phyloP scores from a whole-genome alignment of 2,888 invertebrate genomes.

The Pterobdella sp. region DNA sequence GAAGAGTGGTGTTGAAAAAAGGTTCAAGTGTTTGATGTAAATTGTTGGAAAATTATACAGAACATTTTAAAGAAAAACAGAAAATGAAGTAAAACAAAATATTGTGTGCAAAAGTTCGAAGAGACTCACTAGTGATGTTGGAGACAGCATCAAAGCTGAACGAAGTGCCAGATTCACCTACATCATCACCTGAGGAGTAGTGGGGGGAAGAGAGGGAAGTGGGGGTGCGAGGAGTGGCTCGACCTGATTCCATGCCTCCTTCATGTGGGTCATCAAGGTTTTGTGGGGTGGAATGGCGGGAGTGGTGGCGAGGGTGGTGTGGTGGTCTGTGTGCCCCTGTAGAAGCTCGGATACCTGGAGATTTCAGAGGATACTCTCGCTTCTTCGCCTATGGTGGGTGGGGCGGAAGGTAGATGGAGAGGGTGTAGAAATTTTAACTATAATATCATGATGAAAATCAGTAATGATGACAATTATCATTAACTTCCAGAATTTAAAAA shows the following conservation, averaged over 20 bases:
- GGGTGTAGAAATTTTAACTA: not conserved
- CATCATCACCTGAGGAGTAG: slow-evolving; percentile 5
- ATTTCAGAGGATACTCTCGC: slow-evolving; percentile 75
- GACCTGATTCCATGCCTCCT: slow-evolving; percentile 39
- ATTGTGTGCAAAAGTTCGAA: not conserved
- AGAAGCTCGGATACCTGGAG: slow-evolving; percentile 69
- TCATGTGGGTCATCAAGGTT: slow-evolving; percentile 1
- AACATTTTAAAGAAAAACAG: not conserved
- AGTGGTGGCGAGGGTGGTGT: slow-evolving; percentile 39
- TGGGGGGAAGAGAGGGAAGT: slow-evolving; percentile 21
- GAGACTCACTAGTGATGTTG: not conserved
- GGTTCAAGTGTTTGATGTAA: not conserved
- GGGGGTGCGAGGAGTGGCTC: slow-evolving; percentile 1
- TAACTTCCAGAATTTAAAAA: not conserved
- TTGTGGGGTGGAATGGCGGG: not conserved
- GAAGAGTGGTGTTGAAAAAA: not conserved
- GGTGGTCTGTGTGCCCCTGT: slow-evolving; percentile 33
- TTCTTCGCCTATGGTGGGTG: slow-evolving; percentile 61
- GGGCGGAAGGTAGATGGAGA: not conserved
- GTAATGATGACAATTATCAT: not conserved
- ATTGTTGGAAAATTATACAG: not conserved
- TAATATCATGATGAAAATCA: not conserved
- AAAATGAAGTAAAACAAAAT: not conserved
- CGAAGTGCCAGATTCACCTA: not conserved
- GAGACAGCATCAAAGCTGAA: slow-evolving; percentile 3